A percentile compares a stretch with the other conserved stretches of the same genome.
Evolutionary conservation across 2,888 invertebrate species (phyloP).

Genomic region (Atrina japonica): DNA sequence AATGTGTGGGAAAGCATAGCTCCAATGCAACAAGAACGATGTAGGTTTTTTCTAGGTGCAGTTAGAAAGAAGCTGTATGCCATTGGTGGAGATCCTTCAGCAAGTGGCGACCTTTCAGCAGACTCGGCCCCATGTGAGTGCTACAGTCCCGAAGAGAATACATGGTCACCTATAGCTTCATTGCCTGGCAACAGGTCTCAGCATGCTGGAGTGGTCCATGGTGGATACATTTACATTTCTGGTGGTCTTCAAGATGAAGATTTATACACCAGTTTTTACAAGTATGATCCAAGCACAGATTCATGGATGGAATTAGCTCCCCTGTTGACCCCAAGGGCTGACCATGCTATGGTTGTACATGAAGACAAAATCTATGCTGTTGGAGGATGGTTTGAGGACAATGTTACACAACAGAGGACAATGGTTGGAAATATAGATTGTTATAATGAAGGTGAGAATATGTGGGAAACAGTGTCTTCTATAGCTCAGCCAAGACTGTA

Average conservation of each 20-base stretch:
- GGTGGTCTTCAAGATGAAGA: slow-evolving; percentile 84
- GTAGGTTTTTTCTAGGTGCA: slow-evolving; percentile 72
- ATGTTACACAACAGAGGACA: slow-evolving; percentile 82
- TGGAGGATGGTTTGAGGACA: slow-evolving; percentile 81
- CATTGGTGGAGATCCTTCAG: slow-evolving; percentile 83
- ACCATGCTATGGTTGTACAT: slow-evolving; percentile 72
- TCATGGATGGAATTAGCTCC: slow-evolving; percentile 62
- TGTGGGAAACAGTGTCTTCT: slow-evolving; percentile 85
- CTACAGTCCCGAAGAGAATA: slow-evolving; percentile 62
- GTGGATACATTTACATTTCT: slow-evolving; percentile 80
- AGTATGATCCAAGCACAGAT: slow-evolving; percentile 63
- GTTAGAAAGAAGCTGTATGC: slow-evolving; percentile 70
- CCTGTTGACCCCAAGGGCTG: slow-evolving; percentile 69
- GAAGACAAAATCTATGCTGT: slow-evolving; percentile 64
- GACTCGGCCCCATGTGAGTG: slow-evolving; percentile 69
- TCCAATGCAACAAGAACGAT: slow-evolving; percentile 70
- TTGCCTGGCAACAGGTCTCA: slow-evolving; percentile 71
- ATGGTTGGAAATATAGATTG: slow-evolving; percentile 86
- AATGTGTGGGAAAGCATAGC: slow-evolving; percentile 86
- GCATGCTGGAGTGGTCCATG: slow-evolving; percentile 71
- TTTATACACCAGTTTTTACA: slow-evolving; percentile 80
- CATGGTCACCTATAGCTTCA: slow-evolving; percentile 64
- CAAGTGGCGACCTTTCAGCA: slow-evolving; percentile 54
- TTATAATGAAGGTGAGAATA: slow-evolving; percentile 84
- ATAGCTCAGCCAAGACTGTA: slow-evolving; percentile 87